Conservation (phyloP, 2,888 invertebrate genomes). For the Hedychridium roseum region DNA sequence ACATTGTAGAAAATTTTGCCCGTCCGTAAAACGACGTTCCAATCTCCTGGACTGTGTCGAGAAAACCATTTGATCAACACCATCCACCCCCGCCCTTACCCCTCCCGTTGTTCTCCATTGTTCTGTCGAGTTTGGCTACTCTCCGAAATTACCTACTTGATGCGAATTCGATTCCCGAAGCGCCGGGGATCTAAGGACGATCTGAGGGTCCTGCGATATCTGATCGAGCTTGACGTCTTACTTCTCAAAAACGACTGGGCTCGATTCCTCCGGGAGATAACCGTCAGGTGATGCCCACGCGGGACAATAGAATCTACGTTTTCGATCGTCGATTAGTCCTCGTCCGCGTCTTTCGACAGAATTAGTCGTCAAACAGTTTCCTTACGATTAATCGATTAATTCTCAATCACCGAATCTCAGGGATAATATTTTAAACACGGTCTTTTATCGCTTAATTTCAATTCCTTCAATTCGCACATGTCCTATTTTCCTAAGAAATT, state of each 20-base stretch:
- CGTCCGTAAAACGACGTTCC: background rate
- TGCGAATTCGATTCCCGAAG: constrained; percentile 30
- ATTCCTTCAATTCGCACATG: too few relatives aligned
- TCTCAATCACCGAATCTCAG: too few relatives aligned
- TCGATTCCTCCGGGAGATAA: constrained; percentile 39
- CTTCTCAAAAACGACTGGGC: constrained; percentile 32
- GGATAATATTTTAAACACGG: too few relatives aligned
- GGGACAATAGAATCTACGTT: too few relatives aligned
- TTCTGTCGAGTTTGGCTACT: constrained; percentile 14
- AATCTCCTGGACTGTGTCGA: background rate
- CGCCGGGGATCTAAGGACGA: constrained; percentile 26
- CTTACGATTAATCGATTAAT: too few relatives aligned
- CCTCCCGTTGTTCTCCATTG: constrained; percentile 14
- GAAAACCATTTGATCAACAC: too few relatives aligned
- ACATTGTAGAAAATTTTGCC: background rate
- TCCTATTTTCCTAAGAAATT: too few relatives aligned
- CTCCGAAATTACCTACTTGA: constrained; percentile 31
- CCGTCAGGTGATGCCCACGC: constrained; percentile 35
- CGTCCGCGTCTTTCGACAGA: too few relatives aligned
- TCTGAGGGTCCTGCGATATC: constrained; percentile 25
- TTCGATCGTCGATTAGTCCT: too few relatives aligned
- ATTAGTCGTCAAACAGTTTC: too few relatives aligned
- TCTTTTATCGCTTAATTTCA: too few relatives aligned
- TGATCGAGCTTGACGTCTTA: constrained; percentile 39
- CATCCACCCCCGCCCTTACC: too few relatives aligned